Conservation (phyloP, 1,140 invertebrate genomes). For the Penaeus indicus region DNA sequence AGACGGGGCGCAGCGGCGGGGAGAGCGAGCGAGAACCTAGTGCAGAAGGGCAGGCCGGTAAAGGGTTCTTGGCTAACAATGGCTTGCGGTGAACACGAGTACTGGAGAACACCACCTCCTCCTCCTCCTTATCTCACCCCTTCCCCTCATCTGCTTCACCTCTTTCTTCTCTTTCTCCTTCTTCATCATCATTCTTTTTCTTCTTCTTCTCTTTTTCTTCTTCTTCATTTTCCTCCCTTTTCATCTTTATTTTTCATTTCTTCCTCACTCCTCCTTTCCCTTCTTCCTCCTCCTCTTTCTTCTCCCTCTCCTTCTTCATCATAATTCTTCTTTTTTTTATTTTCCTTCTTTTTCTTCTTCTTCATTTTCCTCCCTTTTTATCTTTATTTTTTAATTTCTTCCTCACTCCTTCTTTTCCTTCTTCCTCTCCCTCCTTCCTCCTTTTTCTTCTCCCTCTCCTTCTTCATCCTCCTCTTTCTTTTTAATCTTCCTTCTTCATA, state of each 20-base stretch:
- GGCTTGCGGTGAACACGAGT: not conserved
- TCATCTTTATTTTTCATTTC: not conserved
- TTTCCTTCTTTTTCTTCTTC: not conserved
- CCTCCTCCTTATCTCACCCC: not conserved
- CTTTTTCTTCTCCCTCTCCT: not conserved
- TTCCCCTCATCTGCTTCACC: slow-evolving; percentile 1
- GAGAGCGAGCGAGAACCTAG: not conserved
- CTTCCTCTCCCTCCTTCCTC: not conserved
- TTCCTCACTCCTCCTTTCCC: not conserved
- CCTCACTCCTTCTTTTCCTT: not conserved
- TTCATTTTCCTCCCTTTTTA: not conserved
- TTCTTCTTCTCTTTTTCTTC: not conserved
- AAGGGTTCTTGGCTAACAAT: not conserved
- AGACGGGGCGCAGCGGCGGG: not conserved
- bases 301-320: slow-evolving; percentile 18
- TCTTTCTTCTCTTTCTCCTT: not conserved
- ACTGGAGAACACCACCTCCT: not conserved
- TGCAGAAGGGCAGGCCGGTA: not conserved
- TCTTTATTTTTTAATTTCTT: not conserved
- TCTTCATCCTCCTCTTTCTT: not conserved
- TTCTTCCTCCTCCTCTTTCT: not conserved
- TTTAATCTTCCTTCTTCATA: not conserved
- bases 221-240: not conserved
- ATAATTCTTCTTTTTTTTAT: too few species aligned
- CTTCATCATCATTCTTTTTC: not conserved